Evolutionary conservation across 2,113 vertebrate genomes (phyloP), one percentile per base, ranked within the genome.

Genomic region (Tilapia sparmanii): DNA sequence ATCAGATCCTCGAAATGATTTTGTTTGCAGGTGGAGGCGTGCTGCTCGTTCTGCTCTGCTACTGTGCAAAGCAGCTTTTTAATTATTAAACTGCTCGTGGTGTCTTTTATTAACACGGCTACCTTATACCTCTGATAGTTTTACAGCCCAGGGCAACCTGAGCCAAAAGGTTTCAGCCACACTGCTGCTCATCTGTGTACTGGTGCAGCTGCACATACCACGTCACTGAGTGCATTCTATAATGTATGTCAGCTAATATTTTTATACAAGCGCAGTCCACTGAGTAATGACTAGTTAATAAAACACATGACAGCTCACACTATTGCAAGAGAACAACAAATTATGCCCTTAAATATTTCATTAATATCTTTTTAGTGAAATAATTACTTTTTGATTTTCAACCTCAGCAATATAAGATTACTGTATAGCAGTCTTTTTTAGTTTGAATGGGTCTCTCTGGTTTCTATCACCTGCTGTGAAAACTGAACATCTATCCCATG

Each of bases 101-200:
- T 86, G 88, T 93, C 91, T 91, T 91, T 91, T 91, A 95, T 92
- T 92, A 83, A 93, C 78, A 90, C 13, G 47, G 94, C 89, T 90
- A 96, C 91, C 83, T 86, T 90, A 96, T 93, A 96, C 95, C 92
- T 52, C 90, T 91, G 95, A 95, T 96, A 93, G 91, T 84, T 91
- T 97, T 96, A 94, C 96, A 95, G 88, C 52, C 29, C 13, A 76
- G 19, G 66, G 95, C 81, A 96, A 97, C 94, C 47, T 94, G 94
- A 96, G 89, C 90, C 91, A 78, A 40, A 85, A 40, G 87, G 82
- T 71, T 89, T 55, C 31, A 91, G 61, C 73, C 87, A 78, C 86
- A 81, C 87, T 47, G 84, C 85, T 82, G 86, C 78, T 81, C 35
- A 6, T 84, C 88, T 52, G 83, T 86, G 61, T 81, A 53, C 73